A percentile compares a stretch with the other conserved stretches of the same genome.
Conservation (phyloP, 2,888 invertebrate genomes). For the Timema cristinae region DNA sequence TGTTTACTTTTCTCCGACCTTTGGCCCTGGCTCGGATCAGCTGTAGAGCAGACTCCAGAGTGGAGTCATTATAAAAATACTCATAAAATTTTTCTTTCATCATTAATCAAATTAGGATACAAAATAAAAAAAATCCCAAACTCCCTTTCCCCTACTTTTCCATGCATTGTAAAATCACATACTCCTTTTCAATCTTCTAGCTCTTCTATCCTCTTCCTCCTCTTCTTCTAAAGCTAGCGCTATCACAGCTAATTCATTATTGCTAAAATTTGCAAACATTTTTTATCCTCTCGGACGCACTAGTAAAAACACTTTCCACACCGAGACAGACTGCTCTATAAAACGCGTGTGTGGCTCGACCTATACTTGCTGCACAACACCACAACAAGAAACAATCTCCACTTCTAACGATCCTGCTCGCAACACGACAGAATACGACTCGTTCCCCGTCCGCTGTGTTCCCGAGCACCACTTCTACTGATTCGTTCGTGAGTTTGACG, state of each 20-base stretch:
- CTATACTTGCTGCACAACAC: no score
- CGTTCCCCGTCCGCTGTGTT: no score
- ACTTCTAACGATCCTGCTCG: no score
- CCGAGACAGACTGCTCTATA: background rate
- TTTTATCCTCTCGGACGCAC: background rate
- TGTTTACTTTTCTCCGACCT: no score
- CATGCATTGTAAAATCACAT: background rate
- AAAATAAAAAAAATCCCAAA: background rate
- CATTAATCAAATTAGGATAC: background rate
- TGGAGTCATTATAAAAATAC: no score
- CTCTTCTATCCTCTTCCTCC: background rate
- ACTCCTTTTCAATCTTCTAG: background rate
- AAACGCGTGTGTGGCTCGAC: background rate
- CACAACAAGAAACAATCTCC: no score
- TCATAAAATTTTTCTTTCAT: background rate
- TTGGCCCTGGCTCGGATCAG: no score
- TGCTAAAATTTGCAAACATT: background rate
- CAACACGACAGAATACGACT: no score
- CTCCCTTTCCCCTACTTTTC: background rate
- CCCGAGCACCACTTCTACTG: no score
- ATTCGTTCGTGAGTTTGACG: no score
- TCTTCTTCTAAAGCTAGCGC: constrained; percentile 6
- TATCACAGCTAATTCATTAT: background rate
- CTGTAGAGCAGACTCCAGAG: no score
- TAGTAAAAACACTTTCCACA: background rate